Conservation (phyloP, 2,888 invertebrate species). For the Steromphala cineraria region DNA sequence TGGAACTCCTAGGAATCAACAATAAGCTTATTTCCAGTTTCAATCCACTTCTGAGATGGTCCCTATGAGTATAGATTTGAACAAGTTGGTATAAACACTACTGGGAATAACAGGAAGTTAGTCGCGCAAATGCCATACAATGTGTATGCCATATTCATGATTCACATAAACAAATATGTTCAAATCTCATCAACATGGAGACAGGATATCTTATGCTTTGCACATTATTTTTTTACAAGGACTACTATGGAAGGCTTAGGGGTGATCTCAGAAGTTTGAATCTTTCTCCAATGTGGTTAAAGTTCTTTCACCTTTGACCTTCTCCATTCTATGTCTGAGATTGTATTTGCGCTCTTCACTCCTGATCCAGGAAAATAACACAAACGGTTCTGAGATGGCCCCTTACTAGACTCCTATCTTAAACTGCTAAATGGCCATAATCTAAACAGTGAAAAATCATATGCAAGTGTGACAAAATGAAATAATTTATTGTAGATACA, state of each 20-base stretch:
- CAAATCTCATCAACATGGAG: conserved; percentile 6
- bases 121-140: not conserved
- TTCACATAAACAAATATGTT: conserved; percentile 11
- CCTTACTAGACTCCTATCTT: not conserved
- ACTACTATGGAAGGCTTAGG: conserved; percentile 15
- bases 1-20: too few relatives aligned
- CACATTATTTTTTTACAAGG: conserved; percentile 16
- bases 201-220: conserved; percentile 13
- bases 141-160: not conserved
- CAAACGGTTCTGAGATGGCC: not conserved
- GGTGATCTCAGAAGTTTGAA: not conserved
- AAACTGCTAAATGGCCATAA: not conserved
- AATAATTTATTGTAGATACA: not conserved
- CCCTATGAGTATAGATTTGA: not conserved
- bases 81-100: conserved; percentile 7
- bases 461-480: not conserved
- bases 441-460: not conserved
- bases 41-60: not conserved
- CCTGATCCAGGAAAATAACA: not conserved
- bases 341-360: too few relatives aligned
- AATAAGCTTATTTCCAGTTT: too few relatives aligned
- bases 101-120: not conserved
- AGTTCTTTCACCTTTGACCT: too few relatives aligned
- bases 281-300: not conserved
- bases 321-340: too few relatives aligned